These are phyloP conservation scores for Ennomos erosarius DNA, from an alignment of 2,888 invertebrate genomes.

Conservation along the genomic window DNA sequence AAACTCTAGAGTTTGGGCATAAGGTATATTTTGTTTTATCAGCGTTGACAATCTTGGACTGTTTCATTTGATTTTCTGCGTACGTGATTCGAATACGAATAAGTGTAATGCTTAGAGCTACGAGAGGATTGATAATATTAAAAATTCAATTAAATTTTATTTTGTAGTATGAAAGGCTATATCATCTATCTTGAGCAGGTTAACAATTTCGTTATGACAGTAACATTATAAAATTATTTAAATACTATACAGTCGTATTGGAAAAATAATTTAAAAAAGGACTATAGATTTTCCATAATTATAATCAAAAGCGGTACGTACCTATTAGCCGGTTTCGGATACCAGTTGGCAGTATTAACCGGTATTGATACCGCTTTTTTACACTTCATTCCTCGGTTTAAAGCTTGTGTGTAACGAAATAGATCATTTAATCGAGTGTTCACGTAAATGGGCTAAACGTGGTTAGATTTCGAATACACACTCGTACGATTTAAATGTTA, in stretches of 20 bases:
- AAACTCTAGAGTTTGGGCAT: constrained; percentile 32
- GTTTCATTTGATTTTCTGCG: constrained; percentile 42
- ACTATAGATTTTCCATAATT: no score
- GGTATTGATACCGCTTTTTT: constrained; percentile 1
- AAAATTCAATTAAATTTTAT: not conserved
- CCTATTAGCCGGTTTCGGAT: not conserved
- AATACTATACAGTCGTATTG: no score
- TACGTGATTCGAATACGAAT: constrained; percentile 63
- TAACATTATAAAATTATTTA: no score
- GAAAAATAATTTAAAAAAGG: no score
- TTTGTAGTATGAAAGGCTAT: no score
- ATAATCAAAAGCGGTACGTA: constrained; percentile 40
- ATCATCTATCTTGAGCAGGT: no score
- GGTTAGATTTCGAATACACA: constrained; percentile 49
- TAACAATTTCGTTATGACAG: no score
- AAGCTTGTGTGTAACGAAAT: constrained; percentile 18
- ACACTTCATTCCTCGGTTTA: not conserved
- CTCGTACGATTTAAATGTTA: constrained; percentile 13
- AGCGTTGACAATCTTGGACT: constrained; percentile 32
- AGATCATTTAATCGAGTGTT: constrained; percentile 51
- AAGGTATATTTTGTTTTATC: constrained; percentile 46
- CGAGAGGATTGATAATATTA: not conserved
- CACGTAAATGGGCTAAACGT: constrained; percentile 75
- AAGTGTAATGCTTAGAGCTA: constrained; percentile 25
- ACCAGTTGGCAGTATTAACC: not conserved